phyloP scores from a whole-genome alignment of 2,888 invertebrate genomes.

The Cataglyphis altisquamis region DNA sequence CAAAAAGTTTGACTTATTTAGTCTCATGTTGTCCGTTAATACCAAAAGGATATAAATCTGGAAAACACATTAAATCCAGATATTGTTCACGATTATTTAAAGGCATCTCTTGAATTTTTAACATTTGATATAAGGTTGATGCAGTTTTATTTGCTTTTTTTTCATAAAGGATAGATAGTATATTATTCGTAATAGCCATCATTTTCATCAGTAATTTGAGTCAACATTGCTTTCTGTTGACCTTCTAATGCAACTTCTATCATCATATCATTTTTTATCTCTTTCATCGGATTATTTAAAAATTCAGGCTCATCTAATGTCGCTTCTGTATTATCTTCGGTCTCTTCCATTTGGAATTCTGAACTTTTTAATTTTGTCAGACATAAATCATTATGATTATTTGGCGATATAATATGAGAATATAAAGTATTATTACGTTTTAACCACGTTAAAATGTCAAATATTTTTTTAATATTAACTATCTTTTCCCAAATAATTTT shows the following conservation, averaged over 20 bases:
- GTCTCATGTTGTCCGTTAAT: conserved; percentile 3
- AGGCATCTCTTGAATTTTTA: neutral
- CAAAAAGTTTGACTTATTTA: neutral
- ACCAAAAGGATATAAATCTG: neutral
- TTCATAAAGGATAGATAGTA: neutral
- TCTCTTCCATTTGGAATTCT: neutral
- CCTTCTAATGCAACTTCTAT: neutral
- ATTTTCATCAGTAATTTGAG: neutral
- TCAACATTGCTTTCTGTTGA: neutral
- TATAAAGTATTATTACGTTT: neutral
- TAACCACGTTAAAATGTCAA: neutral
- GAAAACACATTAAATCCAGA: neutral
- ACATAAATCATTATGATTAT: neutral
- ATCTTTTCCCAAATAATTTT: neutral
- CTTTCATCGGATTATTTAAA: neutral
- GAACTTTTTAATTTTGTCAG: neutral
- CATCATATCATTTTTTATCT: neutral
- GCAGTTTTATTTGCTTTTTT: neutral
- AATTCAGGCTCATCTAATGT: neutral
- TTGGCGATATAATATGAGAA: neutral
- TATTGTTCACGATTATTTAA: neutral
- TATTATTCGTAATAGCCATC: neutral
- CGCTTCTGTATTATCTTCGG: neutral
- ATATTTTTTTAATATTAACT: neutral
- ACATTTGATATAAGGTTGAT: neutral